A percentile compares a stretch with the other conserved stretches of the same genome.
Evolutionary conservation across 23 tunicate species (phyloP).

Genomic region (Halocynthia aurantium): DNA sequence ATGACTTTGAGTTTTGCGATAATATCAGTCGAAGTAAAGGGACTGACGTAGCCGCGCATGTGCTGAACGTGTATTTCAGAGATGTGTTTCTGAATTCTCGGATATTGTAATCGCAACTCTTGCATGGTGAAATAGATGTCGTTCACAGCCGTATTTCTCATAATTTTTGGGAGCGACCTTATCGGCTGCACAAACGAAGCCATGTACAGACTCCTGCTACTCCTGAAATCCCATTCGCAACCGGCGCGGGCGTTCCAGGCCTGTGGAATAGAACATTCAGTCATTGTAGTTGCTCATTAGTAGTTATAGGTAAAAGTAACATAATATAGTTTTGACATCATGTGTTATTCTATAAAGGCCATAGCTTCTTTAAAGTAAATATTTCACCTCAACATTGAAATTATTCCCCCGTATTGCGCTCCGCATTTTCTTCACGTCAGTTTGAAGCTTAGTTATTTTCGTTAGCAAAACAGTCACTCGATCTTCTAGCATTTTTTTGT

Average conservation of each 20-base stretch:
- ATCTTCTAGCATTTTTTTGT: conserved; percentile 14
- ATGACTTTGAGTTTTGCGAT: conserved; percentile 15
- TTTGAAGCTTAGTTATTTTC: conserved; percentile 34
- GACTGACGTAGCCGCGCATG: conserved; percentile 9
- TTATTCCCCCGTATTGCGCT: background rate
- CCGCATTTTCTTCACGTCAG: conserved; percentile 19
- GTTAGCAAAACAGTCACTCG: conserved; percentile 19
- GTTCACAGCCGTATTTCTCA: conserved; percentile 7
- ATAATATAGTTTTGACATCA: too few relatives aligned
- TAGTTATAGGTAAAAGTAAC: too few relatives aligned
- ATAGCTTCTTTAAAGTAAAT: background rate
- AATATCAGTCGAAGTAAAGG: conserved; percentile 18
- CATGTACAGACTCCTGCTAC: conserved; percentile 8
- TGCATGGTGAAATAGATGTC: conserved; percentile 1
- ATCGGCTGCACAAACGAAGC: background rate
- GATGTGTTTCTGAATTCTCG: conserved; percentile 2
- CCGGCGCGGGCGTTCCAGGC: conserved; percentile 27
- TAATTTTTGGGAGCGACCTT: background rate
- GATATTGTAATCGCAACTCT: conserved; percentile 7
- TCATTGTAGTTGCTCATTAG: too few relatives aligned
- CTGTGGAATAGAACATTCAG: conserved; percentile 3
- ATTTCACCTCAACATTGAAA: conserved; percentile 8
- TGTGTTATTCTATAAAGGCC: too few relatives aligned
- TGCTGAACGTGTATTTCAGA: conserved; percentile 7
- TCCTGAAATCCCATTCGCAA: conserved; percentile 18